Evolutionary conservation across 2,888 invertebrate genomes (phyloP).

Genomic region (Eupithecia centaureata): DNA sequence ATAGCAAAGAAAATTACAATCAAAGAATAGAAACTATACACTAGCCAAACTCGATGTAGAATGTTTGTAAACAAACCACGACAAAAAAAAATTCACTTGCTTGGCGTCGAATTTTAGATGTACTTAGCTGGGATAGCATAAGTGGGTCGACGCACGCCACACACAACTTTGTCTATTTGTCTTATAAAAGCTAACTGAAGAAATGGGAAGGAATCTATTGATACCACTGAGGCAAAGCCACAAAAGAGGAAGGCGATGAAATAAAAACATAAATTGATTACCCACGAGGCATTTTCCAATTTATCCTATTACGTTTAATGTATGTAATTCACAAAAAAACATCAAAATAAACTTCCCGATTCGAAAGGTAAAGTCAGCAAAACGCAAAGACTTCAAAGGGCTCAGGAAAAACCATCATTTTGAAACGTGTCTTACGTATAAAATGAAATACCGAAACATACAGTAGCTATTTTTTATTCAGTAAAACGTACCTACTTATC

Average conservation of each 20-base stretch:
- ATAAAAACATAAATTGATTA: neutral
- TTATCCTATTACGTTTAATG: neutral
- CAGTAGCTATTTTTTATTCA: neutral
- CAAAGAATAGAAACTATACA: no score
- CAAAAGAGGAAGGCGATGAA: neutral
- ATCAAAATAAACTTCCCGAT: conserved; percentile 5
- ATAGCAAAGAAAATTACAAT: no score
- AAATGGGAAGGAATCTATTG: neutral
- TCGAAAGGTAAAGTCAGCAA: neutral
- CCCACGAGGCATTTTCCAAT: neutral
- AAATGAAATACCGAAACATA: no score
- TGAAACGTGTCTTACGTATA: neutral
- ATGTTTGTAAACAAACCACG: no score
- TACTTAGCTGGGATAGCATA: no score
- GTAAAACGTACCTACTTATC: neutral
- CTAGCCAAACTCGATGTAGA: no score
- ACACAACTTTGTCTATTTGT: neutral
- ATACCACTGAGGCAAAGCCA: neutral
- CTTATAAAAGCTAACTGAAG: neutral
- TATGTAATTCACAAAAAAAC: neutral
- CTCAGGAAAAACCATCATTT: conserved; percentile 11
- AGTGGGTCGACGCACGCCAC: no score
- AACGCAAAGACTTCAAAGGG: conserved; percentile 34
- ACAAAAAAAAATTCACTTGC: no score
- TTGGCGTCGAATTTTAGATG: no score